phyloP scores from a whole-genome alignment of 2,797 vertebrate genomes.

The Crocodylus rhombifer region DNA sequence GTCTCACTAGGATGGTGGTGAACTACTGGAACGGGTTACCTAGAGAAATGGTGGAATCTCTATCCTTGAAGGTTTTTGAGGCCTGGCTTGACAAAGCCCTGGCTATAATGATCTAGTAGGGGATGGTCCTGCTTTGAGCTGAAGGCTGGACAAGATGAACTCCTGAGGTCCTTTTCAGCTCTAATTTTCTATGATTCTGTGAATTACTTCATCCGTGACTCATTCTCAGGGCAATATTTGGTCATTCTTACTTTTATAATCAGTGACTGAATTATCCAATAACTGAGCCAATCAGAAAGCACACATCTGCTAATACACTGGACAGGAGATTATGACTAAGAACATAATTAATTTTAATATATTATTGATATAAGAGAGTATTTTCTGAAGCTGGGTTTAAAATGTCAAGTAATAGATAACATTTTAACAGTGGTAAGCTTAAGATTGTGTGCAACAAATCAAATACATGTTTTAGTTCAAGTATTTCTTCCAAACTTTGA shows the following conservation, averaged over 20 bases:
- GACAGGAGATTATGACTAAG: constrained; percentile 42
- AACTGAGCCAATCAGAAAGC: constrained; percentile 45
- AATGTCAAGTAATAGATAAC: neutral
- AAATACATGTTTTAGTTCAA: neutral
- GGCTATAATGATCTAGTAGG: too few species aligned
- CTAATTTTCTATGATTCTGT: too few species aligned
- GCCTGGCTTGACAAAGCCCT: too few species aligned
- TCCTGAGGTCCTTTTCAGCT: too few species aligned
- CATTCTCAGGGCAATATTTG: constrained; percentile 28
- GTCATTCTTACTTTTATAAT: constrained; percentile 24
- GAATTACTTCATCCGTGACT: neutral
- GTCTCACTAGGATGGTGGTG: too few species aligned
- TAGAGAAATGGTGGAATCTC: too few species aligned
- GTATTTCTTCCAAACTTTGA: neutral
- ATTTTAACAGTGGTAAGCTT: constrained; percentile 7
- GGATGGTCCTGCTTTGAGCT: too few species aligned
- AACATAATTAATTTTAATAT: constrained; percentile 45
- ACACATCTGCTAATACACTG: constrained; percentile 29
- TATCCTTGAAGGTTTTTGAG: too few species aligned
- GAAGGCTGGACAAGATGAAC: too few species aligned
- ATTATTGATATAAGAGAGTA: constrained; percentile 39
- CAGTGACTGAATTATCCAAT: neutral
- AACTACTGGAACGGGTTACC: too few species aligned
- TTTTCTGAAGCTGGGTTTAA: constrained; percentile 31
- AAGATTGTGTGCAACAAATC: neutral